Conservation (phyloP, 2,113 vertebrate genomes). For the Capricornis sumatraensis region DNA sequence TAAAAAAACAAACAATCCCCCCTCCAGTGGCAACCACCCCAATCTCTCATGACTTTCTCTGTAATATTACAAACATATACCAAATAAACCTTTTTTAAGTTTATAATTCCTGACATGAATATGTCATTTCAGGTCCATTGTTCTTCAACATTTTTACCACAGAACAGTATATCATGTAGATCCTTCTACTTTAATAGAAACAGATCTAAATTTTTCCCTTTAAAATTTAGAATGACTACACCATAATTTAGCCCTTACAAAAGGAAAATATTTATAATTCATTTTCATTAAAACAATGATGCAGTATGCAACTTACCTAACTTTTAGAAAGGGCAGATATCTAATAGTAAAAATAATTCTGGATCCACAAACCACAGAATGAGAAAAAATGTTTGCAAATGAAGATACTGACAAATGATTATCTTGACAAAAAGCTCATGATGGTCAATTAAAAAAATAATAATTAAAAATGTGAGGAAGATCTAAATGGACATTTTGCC, state of each 20-base stretch:
- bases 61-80: not conserved
- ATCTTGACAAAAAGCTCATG: not conserved
- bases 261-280: not conserved
- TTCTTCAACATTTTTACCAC: not conserved
- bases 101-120: not conserved
- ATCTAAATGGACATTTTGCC: not conserved
- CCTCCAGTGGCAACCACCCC: not conserved
- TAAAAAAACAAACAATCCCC: not conserved
- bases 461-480: not conserved
- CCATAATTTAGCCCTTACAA: not conserved
- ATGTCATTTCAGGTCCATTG: not conserved
- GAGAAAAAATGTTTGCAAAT: not conserved
- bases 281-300: not conserved
- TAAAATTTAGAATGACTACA: not conserved
- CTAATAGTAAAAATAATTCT: not conserved
- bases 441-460: not conserved
- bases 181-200: not conserved
- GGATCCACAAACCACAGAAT: not conserved
- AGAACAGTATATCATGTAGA: not conserved
- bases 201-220: not conserved
- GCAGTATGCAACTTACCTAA: not conserved
- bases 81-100: not conserved
- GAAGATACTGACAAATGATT: not conserved
- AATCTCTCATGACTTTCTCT: not conserved
- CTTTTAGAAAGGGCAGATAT: not conserved